phyloP scores from a whole-genome alignment of 2,888 invertebrate species.

The Agonopterix heracliana region DNA sequence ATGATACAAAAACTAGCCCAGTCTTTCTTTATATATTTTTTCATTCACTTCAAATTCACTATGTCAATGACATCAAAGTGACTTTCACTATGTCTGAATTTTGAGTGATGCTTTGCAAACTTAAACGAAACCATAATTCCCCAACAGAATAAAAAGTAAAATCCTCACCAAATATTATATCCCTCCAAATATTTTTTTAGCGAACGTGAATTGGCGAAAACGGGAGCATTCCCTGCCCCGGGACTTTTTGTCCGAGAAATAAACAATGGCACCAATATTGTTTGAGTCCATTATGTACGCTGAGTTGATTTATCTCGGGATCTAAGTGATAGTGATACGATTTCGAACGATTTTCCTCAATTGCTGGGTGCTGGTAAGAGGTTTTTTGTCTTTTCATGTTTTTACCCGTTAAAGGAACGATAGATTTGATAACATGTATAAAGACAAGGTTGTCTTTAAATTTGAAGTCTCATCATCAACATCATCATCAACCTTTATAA shows the following conservation, averaged over 20 bases:
- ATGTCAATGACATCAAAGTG: too few species aligned
- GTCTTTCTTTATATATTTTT: too few species aligned
- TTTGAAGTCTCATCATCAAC: too few species aligned
- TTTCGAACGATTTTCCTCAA: conserved; percentile 6
- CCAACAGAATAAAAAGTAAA: neutral
- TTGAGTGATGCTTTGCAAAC: too few species aligned
- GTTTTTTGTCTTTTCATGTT: neutral
- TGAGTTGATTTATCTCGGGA: conserved; percentile 35
- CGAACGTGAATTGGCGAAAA: neutral
- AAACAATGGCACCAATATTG: conserved; percentile 35
- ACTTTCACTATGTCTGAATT: too few species aligned
- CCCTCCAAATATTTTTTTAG: neutral
- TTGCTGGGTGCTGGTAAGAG: too few species aligned
- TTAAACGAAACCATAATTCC: too few species aligned
- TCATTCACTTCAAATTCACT: too few species aligned
- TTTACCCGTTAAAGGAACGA: neutral
- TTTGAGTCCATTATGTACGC: conserved; percentile 41
- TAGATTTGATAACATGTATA: too few species aligned
- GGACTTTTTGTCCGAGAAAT: conserved; percentile 15
- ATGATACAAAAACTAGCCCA: too few species aligned
- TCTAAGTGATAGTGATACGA: conserved; percentile 12
- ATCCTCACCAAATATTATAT: neutral
- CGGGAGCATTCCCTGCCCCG: conserved; percentile 4
- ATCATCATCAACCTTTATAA: too few species aligned
- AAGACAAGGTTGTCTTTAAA: too few species aligned